Evolutionary conservation across 2,113 vertebrate genomes (phyloP).

Genomic region (Globicephala melas): DNA sequence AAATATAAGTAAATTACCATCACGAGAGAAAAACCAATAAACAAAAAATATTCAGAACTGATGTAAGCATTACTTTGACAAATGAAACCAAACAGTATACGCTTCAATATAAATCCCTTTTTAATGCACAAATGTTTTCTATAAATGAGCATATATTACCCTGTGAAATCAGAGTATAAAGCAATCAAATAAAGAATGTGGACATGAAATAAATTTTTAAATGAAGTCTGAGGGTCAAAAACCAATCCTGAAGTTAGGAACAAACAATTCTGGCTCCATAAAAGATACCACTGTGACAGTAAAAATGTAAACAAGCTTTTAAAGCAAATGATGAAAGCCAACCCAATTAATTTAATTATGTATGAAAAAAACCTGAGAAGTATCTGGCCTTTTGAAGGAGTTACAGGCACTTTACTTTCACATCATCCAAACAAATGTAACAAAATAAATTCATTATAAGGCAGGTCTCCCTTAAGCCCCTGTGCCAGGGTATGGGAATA

Average conservation of each 20-base stretch:
- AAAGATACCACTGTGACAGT: neutral
- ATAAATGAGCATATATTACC: neutral
- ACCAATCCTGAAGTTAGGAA: neutral
- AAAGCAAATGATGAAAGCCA: neutral
- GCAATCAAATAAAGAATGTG: neutral
- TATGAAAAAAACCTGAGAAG: neutral
- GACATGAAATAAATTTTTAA: constrained; percentile 1
- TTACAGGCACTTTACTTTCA: neutral
- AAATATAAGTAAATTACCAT: neutral
- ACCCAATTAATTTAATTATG: neutral
- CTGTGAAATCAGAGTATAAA: constrained; percentile 24
- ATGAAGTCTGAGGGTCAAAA: neutral
- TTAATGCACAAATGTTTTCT: neutral
- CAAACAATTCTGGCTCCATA: neutral
- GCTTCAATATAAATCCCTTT: neutral
- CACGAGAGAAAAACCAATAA: neutral
- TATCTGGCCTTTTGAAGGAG: neutral
- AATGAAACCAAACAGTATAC: neutral
- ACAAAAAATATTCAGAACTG: constrained; percentile 12
- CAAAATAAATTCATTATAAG: neutral
- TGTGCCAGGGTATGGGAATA: neutral
- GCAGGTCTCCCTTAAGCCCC: neutral
- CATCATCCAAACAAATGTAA: neutral
- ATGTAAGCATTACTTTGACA: neutral
- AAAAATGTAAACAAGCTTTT: neutral